Evolutionary conservation across 2,797 vertebrate genomes (phyloP), one percentile per base, ranked within the genome.

Genomic region (Leptatherina wallacei): DNA sequence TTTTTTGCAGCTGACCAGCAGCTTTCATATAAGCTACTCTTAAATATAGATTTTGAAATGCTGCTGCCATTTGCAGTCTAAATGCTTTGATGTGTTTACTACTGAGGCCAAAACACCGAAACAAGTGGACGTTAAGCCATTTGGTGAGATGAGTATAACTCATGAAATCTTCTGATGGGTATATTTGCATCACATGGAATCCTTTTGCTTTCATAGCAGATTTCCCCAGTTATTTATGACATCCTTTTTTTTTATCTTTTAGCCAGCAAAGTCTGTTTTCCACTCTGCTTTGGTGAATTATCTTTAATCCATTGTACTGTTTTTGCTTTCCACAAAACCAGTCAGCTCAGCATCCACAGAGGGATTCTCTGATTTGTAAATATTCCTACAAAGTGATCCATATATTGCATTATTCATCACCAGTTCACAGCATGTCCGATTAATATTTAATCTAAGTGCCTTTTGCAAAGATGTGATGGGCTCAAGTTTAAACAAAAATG

Each of bases 401-500:
- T 47, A 24, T 38, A 9, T 10, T 60, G 44, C 35, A 52, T 65
- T 69, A 61, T 47, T 69, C 44, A 65, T 14, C 36, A 69, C 10
- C 42, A n/a, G 49, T 55, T 22, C 36, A 59, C 22, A 51, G 7
- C 36, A 30, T 33, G 13, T 33, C 32, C 16, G 55, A 49, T 71
- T 76, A 71, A 9, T 47, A n/a, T 6, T 13, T 51, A 56, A 49
- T 78, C 42, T 47, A 6, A 14, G 35, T 36, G 30, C 61, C 29
- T 61, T 78, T 7, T 44, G 20, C 44, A 75, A 76, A 69, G 54
- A 56, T 11, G 47, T 55, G 8, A 51, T 72, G 27, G 58, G 61
- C 54, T 75, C 30, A 65, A 66, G 73, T 71, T 68, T 24, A 75
- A 76, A 73, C 42, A 65, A 63, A 74, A 73, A 68, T 36, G 44